Evolutionary conservation across 2,113 vertebrate species (phyloP).

Genomic region (Halcyon senegalensis): DNA sequence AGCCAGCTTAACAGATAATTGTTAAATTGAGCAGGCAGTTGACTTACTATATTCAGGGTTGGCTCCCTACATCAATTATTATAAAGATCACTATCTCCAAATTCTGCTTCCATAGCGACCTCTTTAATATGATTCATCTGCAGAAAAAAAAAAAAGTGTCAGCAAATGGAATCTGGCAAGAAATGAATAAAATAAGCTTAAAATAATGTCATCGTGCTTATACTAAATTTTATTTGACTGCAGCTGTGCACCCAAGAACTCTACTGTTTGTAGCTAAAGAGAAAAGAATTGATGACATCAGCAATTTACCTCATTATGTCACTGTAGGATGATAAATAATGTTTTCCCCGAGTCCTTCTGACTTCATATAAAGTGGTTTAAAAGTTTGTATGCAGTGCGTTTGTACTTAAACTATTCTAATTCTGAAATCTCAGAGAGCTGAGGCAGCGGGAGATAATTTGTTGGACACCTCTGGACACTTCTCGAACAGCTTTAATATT

Average conservation of each 20-base stretch:
- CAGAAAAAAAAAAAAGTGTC: not conserved
- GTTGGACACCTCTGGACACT: not conserved
- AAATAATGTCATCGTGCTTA: not conserved
- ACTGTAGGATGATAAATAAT: constrained; percentile 5
- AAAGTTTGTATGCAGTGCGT: not conserved
- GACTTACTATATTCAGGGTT: not conserved
- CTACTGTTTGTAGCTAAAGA: not conserved
- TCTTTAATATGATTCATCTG: constrained; percentile 15
- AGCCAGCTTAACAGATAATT: not conserved
- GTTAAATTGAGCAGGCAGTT: not conserved
- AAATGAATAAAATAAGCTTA: constrained; percentile 55
- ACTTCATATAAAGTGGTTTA: not conserved
- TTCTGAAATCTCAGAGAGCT: not conserved
- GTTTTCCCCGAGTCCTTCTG: not conserved
- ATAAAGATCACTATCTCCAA: not conserved
- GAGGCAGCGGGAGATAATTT: not conserved
- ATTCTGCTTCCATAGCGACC: not conserved
- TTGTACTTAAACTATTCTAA: not conserved
- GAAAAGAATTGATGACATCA: constrained; percentile 22
- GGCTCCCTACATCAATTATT: not conserved
- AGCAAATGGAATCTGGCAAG: constrained; percentile 48
- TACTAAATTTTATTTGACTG: constrained; percentile 9
- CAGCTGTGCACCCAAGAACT: not conserved
- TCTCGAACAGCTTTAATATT: not conserved
- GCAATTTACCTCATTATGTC: not conserved